A percentile compares a stretch with the other conserved stretches of the same genome.
These are phyloP conservation scores for Nemurella pictetii DNA, from an alignment of 2,888 invertebrate genomes.

Conservation along the genomic window DNA sequence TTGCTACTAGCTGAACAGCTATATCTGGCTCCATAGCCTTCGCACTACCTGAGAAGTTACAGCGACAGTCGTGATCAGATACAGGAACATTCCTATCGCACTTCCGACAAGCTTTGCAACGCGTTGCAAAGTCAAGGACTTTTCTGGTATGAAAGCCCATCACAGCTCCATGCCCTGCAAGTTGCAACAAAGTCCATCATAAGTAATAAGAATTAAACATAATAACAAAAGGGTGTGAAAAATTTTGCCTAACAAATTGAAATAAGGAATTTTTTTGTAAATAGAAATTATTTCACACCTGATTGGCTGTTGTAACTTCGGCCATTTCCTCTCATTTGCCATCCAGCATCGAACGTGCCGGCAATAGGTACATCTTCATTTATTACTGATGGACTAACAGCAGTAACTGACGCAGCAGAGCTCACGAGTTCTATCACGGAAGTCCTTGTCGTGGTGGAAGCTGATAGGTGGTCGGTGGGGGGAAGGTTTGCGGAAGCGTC, in stretches of 20 bases:
- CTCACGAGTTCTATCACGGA: too few species aligned
- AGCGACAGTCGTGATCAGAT: slow-evolving; percentile 45
- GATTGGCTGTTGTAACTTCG: slow-evolving; percentile 1
- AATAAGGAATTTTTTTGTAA: neutral
- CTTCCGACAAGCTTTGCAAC: slow-evolving; percentile 43
- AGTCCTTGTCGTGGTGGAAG: too few species aligned
- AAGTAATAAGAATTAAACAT: too few species aligned
- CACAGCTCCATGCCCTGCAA: slow-evolving; percentile 43
- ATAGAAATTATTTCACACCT: too few species aligned
- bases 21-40: slow-evolving; percentile 31
- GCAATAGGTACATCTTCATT: neutral
- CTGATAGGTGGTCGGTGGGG: too few species aligned
- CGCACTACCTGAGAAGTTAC: slow-evolving; percentile 46
- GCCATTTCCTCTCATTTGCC: slow-evolving; percentile 19
- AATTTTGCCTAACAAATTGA: too few species aligned
- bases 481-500: too few species aligned
- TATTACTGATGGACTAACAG: neutral
- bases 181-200: too few species aligned
- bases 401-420: too few species aligned
- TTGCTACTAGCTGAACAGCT: slow-evolving; percentile 42
- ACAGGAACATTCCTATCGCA: slow-evolving; percentile 42
- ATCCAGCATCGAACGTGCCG: slow-evolving; percentile 6
- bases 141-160: slow-evolving; percentile 44
- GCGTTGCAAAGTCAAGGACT: slow-evolving; percentile 43
- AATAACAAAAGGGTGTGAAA: too few species aligned